Conservation (phyloP, 1,140 invertebrate genomes). For the Bombus balteatus region DNA sequence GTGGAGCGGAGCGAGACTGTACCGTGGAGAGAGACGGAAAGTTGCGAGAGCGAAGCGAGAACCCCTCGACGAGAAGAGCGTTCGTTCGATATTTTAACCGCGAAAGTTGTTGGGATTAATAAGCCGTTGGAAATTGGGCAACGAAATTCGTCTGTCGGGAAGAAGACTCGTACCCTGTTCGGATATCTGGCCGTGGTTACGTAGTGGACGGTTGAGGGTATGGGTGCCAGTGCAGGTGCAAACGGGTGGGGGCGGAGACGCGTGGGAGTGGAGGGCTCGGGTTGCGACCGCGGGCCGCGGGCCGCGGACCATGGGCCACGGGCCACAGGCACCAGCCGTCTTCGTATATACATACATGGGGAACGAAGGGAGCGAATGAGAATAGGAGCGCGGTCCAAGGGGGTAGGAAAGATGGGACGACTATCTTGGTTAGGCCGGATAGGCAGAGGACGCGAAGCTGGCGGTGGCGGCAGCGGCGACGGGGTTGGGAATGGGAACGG, state of each 20-base stretch:
- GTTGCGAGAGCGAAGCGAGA: no score
- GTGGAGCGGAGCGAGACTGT: no score
- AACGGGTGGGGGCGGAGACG: neutral
- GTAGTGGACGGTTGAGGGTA: no score
- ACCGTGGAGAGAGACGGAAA: no score
- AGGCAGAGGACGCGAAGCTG: neutral
- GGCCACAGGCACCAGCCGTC: neutral
- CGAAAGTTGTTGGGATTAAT: neutral
- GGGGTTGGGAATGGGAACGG: slow-evolving; percentile 13
- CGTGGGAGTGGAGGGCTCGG: neutral
- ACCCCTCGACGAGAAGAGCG: no score
- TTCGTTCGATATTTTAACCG: neutral
- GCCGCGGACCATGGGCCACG: neutral
- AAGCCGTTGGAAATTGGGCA: neutral
- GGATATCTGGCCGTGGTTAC: no score
- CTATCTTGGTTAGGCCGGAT: slow-evolving; percentile 6
- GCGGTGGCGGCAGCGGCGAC: no score
- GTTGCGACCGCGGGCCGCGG: no score
- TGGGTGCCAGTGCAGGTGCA: neutral
- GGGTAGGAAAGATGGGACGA: slow-evolving; percentile 16
- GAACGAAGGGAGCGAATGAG: no score
- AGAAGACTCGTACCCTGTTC: no score
- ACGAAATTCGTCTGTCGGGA: no score
- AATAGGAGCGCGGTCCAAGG: neutral
- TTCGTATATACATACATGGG: no score